Conservation (phyloP, 2,888 invertebrate species). For the Ferrisia virgata region DNA sequence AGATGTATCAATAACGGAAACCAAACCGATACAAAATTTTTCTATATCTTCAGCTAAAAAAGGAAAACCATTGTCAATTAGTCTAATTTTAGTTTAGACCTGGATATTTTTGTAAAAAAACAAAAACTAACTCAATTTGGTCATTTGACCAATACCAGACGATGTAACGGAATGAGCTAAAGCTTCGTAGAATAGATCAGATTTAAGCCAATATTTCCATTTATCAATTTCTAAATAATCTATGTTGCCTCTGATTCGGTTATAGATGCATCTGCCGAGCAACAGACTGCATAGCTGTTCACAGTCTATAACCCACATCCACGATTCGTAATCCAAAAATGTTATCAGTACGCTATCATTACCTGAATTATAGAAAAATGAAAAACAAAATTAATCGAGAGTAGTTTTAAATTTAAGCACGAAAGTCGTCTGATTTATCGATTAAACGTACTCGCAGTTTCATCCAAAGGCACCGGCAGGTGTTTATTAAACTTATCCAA, state of each 20-base stretch:
- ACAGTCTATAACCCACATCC: conserved; percentile 62
- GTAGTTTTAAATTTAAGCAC: neutral
- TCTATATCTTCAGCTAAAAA: conserved; percentile 28
- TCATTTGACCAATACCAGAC: neutral
- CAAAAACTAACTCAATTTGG: neutral
- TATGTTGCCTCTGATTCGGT: conserved; percentile 9
- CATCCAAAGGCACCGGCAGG: conserved; percentile 5
- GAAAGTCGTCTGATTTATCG: neutral
- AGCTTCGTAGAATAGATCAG: conserved; percentile 36
- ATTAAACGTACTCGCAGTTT: neutral
- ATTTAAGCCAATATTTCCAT: conserved; percentile 33
- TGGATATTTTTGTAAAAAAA: neutral
- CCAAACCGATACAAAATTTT: conserved; percentile 24
- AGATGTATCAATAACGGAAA: neutral
- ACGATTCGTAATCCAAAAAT: conserved; percentile 49
- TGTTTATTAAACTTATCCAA: conserved; percentile 38
- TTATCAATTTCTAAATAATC: neutral
- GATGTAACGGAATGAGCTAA: neutral
- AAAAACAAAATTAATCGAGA: neutral
- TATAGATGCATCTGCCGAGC: conserved; percentile 58
- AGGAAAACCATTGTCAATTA: neutral
- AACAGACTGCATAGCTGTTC: conserved; percentile 62
- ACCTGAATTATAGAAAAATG: neutral
- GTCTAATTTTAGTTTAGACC: too few species aligned
- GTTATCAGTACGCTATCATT: neutral